Base-by-base conservation (phyloP, 2,888 invertebrate species). In the Eretmocerus hayati region DNA sequence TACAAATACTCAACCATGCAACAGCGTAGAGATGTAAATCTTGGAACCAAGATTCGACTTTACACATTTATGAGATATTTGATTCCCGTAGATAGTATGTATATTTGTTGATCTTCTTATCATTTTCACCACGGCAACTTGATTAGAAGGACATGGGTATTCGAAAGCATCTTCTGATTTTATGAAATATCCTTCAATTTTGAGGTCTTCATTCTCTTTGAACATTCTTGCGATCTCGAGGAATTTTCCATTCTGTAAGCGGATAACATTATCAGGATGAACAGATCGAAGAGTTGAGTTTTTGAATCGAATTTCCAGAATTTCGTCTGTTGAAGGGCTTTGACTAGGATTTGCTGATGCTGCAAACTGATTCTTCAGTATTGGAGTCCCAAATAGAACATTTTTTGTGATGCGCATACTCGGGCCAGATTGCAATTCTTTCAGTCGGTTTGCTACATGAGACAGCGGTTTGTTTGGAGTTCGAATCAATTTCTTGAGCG, bases 371-470 rank as follows among this genome's bases (percentile, higher is more conserved):
- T n/a, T n/a, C n/a, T n/a, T n/a, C n/a, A n/a, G n/a, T n/a, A n/a
- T n/a, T n/a, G n/a, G n/a, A n/a, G n/a, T n/a, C n/a, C 15, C 15
- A 37, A 9, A 37, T 15, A 8, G 9, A n/a, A 5, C 13, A 20
- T 5, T 37, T 37, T 20, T 37, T 37, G 4, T 8, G 5, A 37
- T 37, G 8, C 8, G 13, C 13, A 3, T 21, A 6, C 11, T n/a
- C 15, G 37, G 11, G 11, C 37, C 20, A 13, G 4, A 21, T 26
- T 49, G 31, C 5, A 52, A 39, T 40, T 53, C 49, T n/a, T 23
- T 26, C 26, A 53, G 21, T 26, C 49, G 42, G 37, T 39, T 46
- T 5, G 31, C 6, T 35, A 53, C 41, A 52, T 56, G 56, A 11
- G 41, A 23, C n/a, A 56, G 35, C 5, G 50, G 49, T 31, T 53